Percentiles rank a stretch among this genome's conserved stretches.
These are phyloP conservation scores for Eilema sororculum DNA, from an alignment of 2,888 invertebrate species.

Conservation along the genomic window DNA sequence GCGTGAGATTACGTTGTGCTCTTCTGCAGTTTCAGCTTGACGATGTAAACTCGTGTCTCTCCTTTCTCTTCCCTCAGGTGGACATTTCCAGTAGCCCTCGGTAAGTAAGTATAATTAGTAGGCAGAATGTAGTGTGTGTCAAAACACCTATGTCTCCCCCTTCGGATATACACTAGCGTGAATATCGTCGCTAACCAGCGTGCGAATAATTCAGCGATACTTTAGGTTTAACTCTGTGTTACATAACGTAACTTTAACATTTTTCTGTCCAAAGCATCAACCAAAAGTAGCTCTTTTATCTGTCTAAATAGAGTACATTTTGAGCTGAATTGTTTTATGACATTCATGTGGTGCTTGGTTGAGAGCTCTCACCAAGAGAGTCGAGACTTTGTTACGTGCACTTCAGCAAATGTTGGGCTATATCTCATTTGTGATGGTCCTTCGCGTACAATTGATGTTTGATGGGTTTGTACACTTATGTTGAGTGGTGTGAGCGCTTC, in stretches of 20 bases:
- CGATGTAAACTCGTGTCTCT: too few species aligned
- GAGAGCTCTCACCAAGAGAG: slow-evolving; percentile 36
- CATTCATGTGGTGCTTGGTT: slow-evolving; percentile 33
- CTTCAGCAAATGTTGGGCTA: slow-evolving; percentile 39
- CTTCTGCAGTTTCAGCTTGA: not conserved
- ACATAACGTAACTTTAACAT: slow-evolving; percentile 31
- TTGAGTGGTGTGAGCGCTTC: slow-evolving; percentile 3
- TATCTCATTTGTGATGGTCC: slow-evolving; percentile 39
- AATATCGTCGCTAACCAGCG: slow-evolving; percentile 16
- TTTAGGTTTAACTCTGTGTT: slow-evolving; percentile 37
- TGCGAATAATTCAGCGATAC: slow-evolving; percentile 21
- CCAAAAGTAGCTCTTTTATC: slow-evolving; percentile 10
- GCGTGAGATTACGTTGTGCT: not conserved
- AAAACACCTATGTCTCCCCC: not conserved
- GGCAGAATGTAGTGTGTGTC: not conserved
- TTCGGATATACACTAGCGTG: not conserved
- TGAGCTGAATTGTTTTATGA: slow-evolving; percentile 8
- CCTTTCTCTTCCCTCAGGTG: not conserved
- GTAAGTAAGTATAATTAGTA: too few species aligned
- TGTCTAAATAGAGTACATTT: slow-evolving; percentile 17
- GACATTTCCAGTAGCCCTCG: too few species aligned
- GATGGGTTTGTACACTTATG: slow-evolving; percentile 14
- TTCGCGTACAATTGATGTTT: slow-evolving; percentile 39
- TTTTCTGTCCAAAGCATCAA: not conserved
- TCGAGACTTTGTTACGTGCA: slow-evolving; percentile 44